A percentile compares a stretch with the other conserved stretches of the same genome.
phyloP scores from a whole-genome alignment of 92 coral and sea anemone species.

The Palythoa grandis region DNA sequence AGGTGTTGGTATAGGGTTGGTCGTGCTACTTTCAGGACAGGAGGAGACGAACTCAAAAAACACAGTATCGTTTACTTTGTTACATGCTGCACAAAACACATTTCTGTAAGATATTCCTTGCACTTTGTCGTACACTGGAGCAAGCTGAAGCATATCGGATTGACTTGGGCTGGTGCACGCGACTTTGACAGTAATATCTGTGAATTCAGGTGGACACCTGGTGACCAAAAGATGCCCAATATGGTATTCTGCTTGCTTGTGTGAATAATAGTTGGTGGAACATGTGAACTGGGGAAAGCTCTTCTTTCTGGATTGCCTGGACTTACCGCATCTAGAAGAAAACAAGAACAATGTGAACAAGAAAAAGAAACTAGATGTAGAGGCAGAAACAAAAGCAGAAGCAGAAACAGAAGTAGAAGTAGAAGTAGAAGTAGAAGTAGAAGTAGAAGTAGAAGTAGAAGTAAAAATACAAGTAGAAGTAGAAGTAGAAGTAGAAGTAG shows the following conservation, averaged over 20 bases:
- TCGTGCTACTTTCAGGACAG: neutral
- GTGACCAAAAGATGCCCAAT: conserved; percentile 29
- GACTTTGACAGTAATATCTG: neutral
- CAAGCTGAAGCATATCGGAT: conserved; percentile 28
- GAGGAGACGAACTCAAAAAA: neutral
- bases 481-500: too few relatives aligned
- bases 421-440: too few relatives aligned
- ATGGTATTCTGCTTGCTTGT: neutral
- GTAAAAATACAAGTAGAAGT: too few relatives aligned
- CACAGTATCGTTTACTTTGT: neutral
- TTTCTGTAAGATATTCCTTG: conserved; percentile 26
- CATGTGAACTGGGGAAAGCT: neutral
- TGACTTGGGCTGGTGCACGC: conserved; percentile 29
- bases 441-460: too few relatives aligned
- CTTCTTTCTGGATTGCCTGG: neutral
- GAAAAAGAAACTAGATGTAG: too few relatives aligned
- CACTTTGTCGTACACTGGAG: conserved; percentile 27
- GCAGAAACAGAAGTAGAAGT: too few relatives aligned
- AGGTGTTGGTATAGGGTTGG: neutral
- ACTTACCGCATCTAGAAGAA: conserved; percentile 14
- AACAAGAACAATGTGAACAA: neutral
- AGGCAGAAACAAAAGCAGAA: too few relatives aligned
- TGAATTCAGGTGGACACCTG: conserved; percentile 8
- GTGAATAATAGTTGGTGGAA: neutral
- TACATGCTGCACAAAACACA: conserved; percentile 27